phyloP scores from a whole-genome alignment of 2,113 vertebrate genomes.

The Ariopsis seemanni region DNA sequence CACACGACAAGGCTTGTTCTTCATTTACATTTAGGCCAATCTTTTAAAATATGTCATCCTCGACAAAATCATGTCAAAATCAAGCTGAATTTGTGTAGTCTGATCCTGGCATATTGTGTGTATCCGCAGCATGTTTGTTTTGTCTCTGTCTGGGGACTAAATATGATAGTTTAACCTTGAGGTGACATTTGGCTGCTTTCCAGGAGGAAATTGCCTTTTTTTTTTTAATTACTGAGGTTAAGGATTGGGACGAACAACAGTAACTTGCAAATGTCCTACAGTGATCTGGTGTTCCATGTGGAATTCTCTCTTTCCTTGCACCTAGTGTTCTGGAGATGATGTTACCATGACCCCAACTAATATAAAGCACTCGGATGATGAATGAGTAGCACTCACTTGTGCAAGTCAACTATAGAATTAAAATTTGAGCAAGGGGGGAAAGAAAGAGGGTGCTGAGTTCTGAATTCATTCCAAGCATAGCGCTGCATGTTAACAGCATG shows the following conservation, averaged over 20 bases:
- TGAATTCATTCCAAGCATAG: slow-evolving; percentile 3
- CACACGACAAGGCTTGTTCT: too few relatives aligned
- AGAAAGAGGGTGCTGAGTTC: not conserved
- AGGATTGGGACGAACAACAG: too few relatives aligned
- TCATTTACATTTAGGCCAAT: too few relatives aligned
- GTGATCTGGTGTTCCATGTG: not conserved
- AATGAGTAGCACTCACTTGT: not conserved
- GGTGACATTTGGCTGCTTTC: not conserved
- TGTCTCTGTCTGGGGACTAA: not conserved
- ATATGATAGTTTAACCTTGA: not conserved
- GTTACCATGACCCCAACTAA: not conserved
- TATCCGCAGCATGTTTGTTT: not conserved
- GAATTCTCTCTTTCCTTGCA: not conserved
- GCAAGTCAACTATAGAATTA: not conserved
- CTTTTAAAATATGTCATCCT: too few relatives aligned
- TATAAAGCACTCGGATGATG: not conserved
- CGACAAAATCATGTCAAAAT: too few relatives aligned
- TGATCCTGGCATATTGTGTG: not conserved
- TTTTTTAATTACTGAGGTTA: not conserved
- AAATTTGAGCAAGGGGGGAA: not conserved
- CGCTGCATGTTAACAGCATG: slow-evolving; percentile 26
- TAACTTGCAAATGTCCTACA: not conserved
- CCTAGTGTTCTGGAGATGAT: not conserved
- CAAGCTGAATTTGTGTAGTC: too few relatives aligned
- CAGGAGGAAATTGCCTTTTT: not conserved